phyloP scores from a whole-genome alignment of 1,140 invertebrate genomes.

The Papilio aristodemus region DNA sequence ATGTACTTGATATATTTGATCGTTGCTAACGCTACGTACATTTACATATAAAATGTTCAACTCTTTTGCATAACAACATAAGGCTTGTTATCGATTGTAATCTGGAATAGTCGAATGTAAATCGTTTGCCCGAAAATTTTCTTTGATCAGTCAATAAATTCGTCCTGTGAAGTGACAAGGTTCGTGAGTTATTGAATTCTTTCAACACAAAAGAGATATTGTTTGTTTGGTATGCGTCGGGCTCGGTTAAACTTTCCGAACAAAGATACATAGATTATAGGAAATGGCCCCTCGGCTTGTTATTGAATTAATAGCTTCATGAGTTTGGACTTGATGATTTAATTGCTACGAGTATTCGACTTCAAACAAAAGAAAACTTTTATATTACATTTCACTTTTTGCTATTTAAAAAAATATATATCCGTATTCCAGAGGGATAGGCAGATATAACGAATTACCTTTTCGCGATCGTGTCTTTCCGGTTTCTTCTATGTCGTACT shows the following conservation, averaged over 20 bases:
- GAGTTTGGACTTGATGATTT: not conserved
- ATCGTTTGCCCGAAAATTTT: slow-evolving; percentile 35
- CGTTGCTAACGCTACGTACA: not conserved
- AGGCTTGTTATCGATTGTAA: not conserved
- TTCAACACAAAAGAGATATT: slow-evolving; percentile 36
- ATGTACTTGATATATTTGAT: slow-evolving; percentile 36
- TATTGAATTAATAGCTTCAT: slow-evolving; percentile 22
- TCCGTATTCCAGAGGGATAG: too few species aligned
- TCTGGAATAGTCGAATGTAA: slow-evolving; percentile 11
- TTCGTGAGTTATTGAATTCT: slow-evolving; percentile 39
- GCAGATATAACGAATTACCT: too few species aligned
- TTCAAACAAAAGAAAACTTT: too few species aligned
- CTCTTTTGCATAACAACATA: not conserved
- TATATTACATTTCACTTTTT: too few species aligned
- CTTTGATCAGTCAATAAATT: slow-evolving; percentile 51
- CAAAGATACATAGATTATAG: slow-evolving; percentile 29
- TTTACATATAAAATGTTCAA: not conserved
- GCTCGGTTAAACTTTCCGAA: not conserved
- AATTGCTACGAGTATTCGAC: not conserved
- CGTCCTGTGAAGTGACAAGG: slow-evolving; percentile 38
- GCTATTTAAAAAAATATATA: too few species aligned
- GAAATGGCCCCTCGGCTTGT: not conserved
- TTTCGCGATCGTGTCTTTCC: too few species aligned
- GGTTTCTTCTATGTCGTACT: too few species aligned
- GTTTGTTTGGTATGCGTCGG: slow-evolving; percentile 22